These are phyloP conservation scores for Esox niger DNA, from an alignment of 2,113 vertebrate genomes.

Conservation along the genomic window DNA sequence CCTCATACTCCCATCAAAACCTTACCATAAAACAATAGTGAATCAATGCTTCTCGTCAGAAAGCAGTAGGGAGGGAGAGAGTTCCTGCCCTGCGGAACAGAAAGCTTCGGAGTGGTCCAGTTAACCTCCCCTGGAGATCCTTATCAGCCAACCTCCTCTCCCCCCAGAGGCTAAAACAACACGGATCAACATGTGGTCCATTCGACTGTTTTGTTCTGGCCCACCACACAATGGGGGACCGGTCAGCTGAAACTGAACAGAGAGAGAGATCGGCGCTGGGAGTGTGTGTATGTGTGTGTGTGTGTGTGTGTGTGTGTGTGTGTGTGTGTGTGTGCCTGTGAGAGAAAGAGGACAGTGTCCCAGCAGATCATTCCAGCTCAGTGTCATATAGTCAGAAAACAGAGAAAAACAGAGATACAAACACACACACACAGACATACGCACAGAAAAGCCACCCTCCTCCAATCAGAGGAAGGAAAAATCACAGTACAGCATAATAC, in stretches of 20 bases:
- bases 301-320: not conserved
- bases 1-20: too few relatives aligned
- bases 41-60: not conserved
- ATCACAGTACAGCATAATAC: slow-evolving; percentile 20
- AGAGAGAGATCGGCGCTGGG: not conserved
- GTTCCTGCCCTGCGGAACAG: slow-evolving; percentile 34
- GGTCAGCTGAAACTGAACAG: slow-evolving; percentile 51
- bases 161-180: slow-evolving; percentile 70
- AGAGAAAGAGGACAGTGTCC: too few relatives aligned
- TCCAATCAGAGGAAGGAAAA: not conserved
- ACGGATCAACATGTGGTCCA: slow-evolving; percentile 65
- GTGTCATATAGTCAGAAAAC: too few relatives aligned
- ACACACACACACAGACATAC: not conserved
- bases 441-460: not conserved
- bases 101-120: slow-evolving; percentile 32
- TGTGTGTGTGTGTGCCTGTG: not conserved
- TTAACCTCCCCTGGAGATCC: slow-evolving; percentile 52
- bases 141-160: slow-evolving; percentile 64
- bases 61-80: not conserved
- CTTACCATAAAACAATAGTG: not conserved
- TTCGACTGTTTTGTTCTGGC: slow-evolving; percentile 48
- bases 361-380: too few relatives aligned
- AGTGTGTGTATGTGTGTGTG: slow-evolving; percentile 2
- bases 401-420: too few relatives aligned
- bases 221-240: slow-evolving; percentile 41